Evolutionary conservation across 2,113 vertebrate genomes (phyloP), one percentile per base, ranked within the genome.

Genomic region (Sitta europaea): DNA sequence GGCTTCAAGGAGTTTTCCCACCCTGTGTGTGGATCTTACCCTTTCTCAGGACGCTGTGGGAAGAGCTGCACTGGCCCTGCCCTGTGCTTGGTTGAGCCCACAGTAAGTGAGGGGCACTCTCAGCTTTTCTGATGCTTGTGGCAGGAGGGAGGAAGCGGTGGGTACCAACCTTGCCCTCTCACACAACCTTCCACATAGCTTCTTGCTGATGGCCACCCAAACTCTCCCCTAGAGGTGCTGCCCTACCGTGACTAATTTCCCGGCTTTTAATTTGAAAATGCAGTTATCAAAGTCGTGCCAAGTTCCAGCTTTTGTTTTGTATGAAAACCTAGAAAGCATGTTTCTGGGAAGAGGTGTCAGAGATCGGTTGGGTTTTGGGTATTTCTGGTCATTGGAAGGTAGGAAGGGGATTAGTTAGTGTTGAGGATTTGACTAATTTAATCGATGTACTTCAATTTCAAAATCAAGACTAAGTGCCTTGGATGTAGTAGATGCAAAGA

Each of bases 251-350:
- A 96, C 87, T 94, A 79, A 94, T 93, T 94, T 93, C 90, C 85
- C 92, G 87, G 47, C 36, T 90, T 93, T 73, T 94, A 77, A 62
- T 95, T 94, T 86, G 63, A 86, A 92, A 74, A 73, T 21, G 22
- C 18, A 51, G 51, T 93, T 63, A 54, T 17, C 55, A 40, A 51
- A 80, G 12, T 40, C 83, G 78, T 4, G 5, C 55, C 21, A 38
- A n/a, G n/a, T 76, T 80, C 75, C 45, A 79, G 55, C 53, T 71
- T 55, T 62, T 65, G 42, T 40, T 58, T 22, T 58, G 3, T 36
- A 2, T 70, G 58, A 80, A 96, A 95, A 88, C 74, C 87, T 96
- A 96, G 94, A 94, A 96, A 92, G 90, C 36, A 5, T 55, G 22
- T 10, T 68, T 73, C 73, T 90, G 70, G 87, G 67, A 76, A 73